Conservation (phyloP, 2,888 invertebrate species). For the Pristionchus fissidentatus region DNA sequence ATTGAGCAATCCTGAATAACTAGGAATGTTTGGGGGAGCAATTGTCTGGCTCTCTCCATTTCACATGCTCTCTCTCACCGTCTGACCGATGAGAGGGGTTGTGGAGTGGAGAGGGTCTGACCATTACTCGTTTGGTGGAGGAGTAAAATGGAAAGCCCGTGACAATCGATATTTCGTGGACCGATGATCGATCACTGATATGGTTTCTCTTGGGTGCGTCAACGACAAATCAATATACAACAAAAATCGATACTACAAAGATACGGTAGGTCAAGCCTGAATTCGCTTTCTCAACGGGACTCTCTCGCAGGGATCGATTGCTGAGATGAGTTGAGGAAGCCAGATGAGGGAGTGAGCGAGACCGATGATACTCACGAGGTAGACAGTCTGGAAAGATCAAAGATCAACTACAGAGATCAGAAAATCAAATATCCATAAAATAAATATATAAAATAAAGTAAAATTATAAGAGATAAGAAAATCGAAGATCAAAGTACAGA, state of each 20-base stretch:
- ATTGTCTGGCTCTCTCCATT: no score
- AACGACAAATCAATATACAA: background rate
- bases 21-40: no score
- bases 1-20: no score
- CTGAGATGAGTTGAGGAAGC: constrained; percentile 74
- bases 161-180: constrained; percentile 16
- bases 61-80: no score
- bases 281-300: constrained; percentile 65
- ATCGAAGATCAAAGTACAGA: background rate
- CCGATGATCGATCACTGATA: constrained; percentile 16
- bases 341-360: constrained; percentile 70
- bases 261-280: background rate
- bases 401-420: background rate
- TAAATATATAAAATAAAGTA: no score
- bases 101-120: no score
- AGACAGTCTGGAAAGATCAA: constrained; percentile 69
- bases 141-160: background rate
- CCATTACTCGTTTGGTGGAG: no score
- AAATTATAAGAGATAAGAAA: background rate
- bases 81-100: background rate
- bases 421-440: background rate
- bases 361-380: constrained; percentile 72
- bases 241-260: background rate
- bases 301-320: constrained; percentile 72
- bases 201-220: constrained; percentile 31